These are phyloP conservation scores for Darevskia nairensis DNA, from an alignment of 2,797 vertebrate genomes.

Conservation along the genomic window DNA sequence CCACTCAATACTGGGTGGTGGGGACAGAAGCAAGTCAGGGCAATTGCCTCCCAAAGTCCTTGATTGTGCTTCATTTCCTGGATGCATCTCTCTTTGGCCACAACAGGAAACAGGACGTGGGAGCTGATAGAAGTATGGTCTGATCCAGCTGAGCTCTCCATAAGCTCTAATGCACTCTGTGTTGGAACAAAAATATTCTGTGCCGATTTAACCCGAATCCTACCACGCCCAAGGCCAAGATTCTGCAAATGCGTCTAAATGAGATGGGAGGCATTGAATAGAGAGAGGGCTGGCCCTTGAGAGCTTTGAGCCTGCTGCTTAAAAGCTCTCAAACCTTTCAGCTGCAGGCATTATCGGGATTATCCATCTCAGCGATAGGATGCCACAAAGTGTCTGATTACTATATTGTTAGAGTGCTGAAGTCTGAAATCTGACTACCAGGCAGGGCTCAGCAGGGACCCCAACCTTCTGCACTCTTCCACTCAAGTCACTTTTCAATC, in stretches of 20 bases:
- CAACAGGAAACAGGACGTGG: too few relatives aligned
- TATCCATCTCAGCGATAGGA: constrained; percentile 45
- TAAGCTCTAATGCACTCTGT: too few relatives aligned
- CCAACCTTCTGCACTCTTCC: constrained; percentile 21
- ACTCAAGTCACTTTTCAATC: constrained; percentile 46
- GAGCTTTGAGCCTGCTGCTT: constrained; percentile 39
- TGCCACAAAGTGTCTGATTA: constrained; percentile 66
- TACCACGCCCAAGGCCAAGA: too few relatives aligned
- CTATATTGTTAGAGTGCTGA: constrained; percentile 54
- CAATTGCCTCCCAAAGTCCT: too few relatives aligned
- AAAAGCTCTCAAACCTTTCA: neutral
- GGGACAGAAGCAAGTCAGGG: too few relatives aligned
- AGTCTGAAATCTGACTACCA: constrained; percentile 62
- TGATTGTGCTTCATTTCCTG: too few relatives aligned
- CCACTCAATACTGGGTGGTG: too few relatives aligned
- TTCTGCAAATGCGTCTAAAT: neutral
- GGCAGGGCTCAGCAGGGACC: constrained; percentile 10
- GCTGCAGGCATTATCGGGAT: constrained; percentile 49
- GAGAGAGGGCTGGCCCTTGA: neutral
- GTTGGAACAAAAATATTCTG: too few relatives aligned
- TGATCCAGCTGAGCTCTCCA: too few relatives aligned
- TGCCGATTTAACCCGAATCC: neutral
- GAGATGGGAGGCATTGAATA: neutral
- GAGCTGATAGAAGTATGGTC: too few relatives aligned
- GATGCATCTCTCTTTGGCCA: too few relatives aligned